These are phyloP conservation scores for Amphilophus citrinellus DNA, from an alignment of 2,113 vertebrate genomes.

Conservation along the genomic window DNA sequence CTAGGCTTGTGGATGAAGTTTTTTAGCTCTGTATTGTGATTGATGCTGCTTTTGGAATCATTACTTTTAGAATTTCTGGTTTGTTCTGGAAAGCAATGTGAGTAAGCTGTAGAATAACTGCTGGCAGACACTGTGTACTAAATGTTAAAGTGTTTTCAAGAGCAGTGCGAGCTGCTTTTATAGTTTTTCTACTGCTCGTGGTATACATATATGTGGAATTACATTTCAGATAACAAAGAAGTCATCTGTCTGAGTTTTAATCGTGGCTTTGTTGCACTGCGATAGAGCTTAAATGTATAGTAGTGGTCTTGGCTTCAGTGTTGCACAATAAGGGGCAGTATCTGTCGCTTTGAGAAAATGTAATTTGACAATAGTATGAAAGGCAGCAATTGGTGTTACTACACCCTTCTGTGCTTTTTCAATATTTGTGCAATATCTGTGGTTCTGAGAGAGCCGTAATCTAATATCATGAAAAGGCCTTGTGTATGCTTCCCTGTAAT, in stretches of 20 bases:
- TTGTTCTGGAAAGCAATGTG: slow-evolving; percentile 40
- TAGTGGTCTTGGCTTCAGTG: slow-evolving; percentile 34
- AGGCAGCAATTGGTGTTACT: slow-evolving; percentile 62
- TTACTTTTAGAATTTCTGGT: slow-evolving; percentile 57
- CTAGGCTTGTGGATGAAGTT: slow-evolving; percentile 62
- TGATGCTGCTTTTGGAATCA: slow-evolving; percentile 69
- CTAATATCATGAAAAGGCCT: slow-evolving; percentile 69
- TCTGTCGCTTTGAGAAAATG: slow-evolving; percentile 57
- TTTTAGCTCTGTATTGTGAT: slow-evolving; percentile 65
- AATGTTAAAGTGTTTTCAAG: slow-evolving; percentile 46
- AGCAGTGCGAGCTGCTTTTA: slow-evolving; percentile 39
- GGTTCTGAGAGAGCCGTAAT: slow-evolving; percentile 71
- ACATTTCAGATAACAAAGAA: slow-evolving; percentile 32
- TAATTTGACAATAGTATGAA: slow-evolving; percentile 60
- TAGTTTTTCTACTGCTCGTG: slow-evolving; percentile 32
- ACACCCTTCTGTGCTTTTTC: slow-evolving; percentile 63
- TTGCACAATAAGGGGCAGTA: slow-evolving; percentile 60
- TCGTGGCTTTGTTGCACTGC: slow-evolving; percentile 30
- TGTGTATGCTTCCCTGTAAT: slow-evolving; percentile 59
- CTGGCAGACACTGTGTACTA: slow-evolving; percentile 34
- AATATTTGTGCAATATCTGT: slow-evolving; percentile 76
- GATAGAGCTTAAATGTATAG: slow-evolving; percentile 37
- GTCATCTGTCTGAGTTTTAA: slow-evolving; percentile 47
- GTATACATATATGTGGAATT: slow-evolving; percentile 42
- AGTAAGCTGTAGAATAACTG: slow-evolving; percentile 50